Conservation (phyloP, 1,140 invertebrate genomes). For the Aethina tumida region DNA sequence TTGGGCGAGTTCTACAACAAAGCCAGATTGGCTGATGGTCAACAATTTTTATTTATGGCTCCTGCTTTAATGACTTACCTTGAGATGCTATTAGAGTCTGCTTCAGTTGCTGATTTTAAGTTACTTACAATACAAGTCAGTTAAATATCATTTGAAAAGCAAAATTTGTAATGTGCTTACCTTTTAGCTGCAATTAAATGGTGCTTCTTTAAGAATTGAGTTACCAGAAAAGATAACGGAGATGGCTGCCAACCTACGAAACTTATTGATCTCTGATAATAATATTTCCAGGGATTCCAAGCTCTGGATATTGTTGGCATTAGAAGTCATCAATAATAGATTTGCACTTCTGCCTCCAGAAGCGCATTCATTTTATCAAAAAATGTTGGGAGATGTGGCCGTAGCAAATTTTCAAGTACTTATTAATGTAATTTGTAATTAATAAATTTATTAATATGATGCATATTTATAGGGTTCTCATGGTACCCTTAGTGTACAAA, state of each 20-base stretch:
- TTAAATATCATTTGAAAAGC: constrained; percentile 1
- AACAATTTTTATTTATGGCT: constrained; percentile 20
- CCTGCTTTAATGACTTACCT: constrained; percentile 19
- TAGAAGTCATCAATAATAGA: constrained; percentile 23
- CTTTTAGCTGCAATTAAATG: constrained; percentile 29
- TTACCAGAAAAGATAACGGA: constrained; percentile 20
- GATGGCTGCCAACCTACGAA: constrained; percentile 21
- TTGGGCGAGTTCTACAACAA: constrained; percentile 25
- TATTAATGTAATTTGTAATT: constrained; percentile 3
- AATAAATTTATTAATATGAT: background rate
- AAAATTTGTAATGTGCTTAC: constrained; percentile 3
- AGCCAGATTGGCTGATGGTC: constrained; percentile 17
- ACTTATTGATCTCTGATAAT: constrained; percentile 15
- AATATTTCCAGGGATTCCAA: constrained; percentile 19
- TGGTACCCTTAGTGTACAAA: constrained; percentile 22
- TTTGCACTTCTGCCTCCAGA: constrained; percentile 24
- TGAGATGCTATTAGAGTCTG: constrained; percentile 22
- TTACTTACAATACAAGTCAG: constrained; percentile 22
- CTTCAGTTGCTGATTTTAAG: constrained; percentile 15
- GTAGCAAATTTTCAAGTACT: constrained; percentile 26
- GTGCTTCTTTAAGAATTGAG: constrained; percentile 18
- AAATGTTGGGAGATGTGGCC: constrained; percentile 23
- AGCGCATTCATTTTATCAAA: constrained; percentile 27
- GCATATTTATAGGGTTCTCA: constrained; percentile 18
- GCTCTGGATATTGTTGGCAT: constrained; percentile 26